A percentile compares a stretch with the other conserved stretches of the same genome.
Evolutionary conservation across 2,888 invertebrate genomes (phyloP).

Genomic region (Synanthedon formicaeformis): DNA sequence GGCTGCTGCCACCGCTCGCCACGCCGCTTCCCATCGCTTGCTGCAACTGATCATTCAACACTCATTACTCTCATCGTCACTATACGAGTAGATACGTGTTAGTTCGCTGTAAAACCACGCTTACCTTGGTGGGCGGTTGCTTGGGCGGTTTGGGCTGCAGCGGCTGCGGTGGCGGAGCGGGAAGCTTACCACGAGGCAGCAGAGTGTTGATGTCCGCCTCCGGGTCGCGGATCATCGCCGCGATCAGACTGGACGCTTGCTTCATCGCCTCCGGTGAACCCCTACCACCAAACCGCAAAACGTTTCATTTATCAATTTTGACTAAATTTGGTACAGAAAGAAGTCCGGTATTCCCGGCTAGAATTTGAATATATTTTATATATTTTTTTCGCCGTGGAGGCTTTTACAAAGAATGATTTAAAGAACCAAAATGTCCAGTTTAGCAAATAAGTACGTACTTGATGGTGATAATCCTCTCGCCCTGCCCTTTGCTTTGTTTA

Average conservation of each 20-base stretch:
- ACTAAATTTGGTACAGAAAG: no score
- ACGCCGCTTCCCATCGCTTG: conserved; percentile 16
- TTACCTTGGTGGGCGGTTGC: conserved; percentile 46
- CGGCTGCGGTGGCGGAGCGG: conserved; percentile 72
- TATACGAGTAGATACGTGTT: no score
- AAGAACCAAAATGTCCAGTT: no score
- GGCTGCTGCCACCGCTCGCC: conserved; percentile 10
- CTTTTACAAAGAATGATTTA: no score
- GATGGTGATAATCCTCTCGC: conserved; percentile 94
- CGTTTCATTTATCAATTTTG: no score
- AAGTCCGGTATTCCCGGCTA: no score
- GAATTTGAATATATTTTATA: no score
- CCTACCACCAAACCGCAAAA: conserved; percentile 40
- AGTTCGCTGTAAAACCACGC: no score
- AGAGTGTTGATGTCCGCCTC: conserved; percentile 90
- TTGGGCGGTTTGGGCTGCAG: conserved; percentile 65
- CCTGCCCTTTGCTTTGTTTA: conserved; percentile 94
- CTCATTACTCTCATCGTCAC: neutral
- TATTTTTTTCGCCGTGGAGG: no score
- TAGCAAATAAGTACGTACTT: conserved; percentile 69
- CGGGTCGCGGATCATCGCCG: conserved; percentile 93
- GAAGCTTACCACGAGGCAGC: conserved; percentile 75
- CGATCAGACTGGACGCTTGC: conserved; percentile 91
- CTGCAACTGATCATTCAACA: neutral
- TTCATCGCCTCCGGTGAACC: conserved; percentile 92